Percentiles rank a stretch among this genome's conserved stretches.
These are phyloP conservation scores for Erethizon dorsatum DNA, from an alignment of 2,797 vertebrate species.

Conservation along the genomic window DNA sequence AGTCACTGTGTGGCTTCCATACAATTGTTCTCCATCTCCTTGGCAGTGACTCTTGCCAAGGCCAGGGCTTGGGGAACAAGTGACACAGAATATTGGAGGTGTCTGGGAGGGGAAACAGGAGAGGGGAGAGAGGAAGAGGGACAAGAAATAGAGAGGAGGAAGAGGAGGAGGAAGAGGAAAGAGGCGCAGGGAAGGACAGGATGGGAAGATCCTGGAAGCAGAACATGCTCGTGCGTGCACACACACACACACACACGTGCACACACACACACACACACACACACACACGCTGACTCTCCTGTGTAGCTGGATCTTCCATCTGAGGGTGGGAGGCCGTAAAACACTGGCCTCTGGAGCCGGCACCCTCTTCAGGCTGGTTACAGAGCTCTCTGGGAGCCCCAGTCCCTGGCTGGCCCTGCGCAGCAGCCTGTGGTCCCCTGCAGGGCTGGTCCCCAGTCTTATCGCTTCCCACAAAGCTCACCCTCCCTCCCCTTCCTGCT, in stretches of 20 bases:
- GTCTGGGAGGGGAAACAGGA: neutral
- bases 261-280: neutral
- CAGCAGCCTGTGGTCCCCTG: neutral
- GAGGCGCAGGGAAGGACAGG: neutral
- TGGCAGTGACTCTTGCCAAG: neutral
- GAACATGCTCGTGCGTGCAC: neutral
- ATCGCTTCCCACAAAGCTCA: neutral
- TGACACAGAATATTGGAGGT: neutral
- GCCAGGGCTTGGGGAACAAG: neutral
- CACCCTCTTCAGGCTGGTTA: neutral
- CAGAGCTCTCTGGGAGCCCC: neutral
- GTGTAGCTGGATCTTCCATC: neutral
- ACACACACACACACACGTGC: too few species aligned
- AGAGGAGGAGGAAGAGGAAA: too few species aligned
- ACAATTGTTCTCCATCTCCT: neutral
- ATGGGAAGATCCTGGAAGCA: neutral
- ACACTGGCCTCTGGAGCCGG: neutral
- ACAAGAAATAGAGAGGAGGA: accelerated
- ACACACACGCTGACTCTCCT: neutral
- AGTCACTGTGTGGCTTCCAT: too few species aligned
- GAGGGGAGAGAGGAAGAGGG: accelerated
- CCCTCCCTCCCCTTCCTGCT: neutral
- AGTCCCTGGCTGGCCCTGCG: neutral
- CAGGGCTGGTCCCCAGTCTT: neutral
- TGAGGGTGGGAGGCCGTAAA: neutral